phyloP scores from a whole-genome alignment of 2,113 vertebrate species.

The Dolichotis patagonum region DNA sequence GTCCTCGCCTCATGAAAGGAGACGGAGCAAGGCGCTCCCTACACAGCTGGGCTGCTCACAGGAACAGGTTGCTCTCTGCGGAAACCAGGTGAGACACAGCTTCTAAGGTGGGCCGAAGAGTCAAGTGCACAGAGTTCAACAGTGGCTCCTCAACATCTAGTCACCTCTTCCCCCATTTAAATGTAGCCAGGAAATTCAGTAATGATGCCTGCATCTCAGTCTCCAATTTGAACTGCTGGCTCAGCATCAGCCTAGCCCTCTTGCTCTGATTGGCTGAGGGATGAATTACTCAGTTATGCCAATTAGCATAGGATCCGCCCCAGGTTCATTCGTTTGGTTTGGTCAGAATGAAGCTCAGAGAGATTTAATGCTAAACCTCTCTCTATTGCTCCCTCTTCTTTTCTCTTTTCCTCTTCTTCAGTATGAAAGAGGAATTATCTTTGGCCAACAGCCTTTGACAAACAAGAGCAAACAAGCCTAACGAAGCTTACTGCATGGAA shows the following conservation, averaged over 20 bases:
- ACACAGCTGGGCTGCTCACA: background rate
- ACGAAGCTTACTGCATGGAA: background rate
- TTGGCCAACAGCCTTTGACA: background rate
- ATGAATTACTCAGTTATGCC: background rate
- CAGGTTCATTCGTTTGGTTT: background rate
- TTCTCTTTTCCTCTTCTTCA: background rate
- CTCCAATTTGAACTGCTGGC: no score
- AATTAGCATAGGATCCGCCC: background rate
- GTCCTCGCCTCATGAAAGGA: background rate
- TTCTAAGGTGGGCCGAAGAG: background rate
- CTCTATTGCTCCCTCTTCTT: background rate
- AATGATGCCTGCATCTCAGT: background rate
- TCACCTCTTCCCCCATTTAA: background rate
- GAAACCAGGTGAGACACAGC: background rate
- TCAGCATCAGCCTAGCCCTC: background rate
- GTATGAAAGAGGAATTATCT: background rate
- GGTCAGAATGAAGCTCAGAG: background rate
- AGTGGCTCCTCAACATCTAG: background rate
- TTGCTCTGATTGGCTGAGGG: background rate
- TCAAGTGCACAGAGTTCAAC: background rate
- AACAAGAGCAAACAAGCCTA: background rate
- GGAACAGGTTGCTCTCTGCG: background rate
- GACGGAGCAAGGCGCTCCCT: background rate
- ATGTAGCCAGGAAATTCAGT: background rate
- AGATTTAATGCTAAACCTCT: background rate